These are phyloP conservation scores for Trichogramma evanescens DNA, from an alignment of 2,888 invertebrate genomes.

Conservation along the genomic window DNA sequence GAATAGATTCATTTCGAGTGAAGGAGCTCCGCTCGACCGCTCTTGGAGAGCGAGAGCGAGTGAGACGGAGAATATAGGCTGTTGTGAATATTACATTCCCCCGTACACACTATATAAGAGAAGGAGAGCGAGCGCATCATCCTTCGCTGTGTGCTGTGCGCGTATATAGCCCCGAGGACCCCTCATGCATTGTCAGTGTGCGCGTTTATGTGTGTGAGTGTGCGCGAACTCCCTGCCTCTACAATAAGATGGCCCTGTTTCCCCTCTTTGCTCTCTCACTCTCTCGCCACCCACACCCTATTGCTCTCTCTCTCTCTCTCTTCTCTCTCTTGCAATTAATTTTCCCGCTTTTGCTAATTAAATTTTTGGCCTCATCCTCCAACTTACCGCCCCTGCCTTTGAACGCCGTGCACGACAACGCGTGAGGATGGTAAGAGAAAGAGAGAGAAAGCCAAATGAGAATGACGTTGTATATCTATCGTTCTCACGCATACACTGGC, in stretches of 20 bases:
- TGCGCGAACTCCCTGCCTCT: slow-evolving; percentile 21
- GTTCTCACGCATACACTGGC: too few species aligned
- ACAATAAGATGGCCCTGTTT: slow-evolving; percentile 43
- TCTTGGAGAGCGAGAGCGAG: not conserved
- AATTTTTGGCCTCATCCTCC: slow-evolving; percentile 37
- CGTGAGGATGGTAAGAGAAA: too few species aligned
- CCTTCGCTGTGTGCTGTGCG: too few species aligned
- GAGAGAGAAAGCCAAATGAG: too few species aligned
- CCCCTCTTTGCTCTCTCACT: slow-evolving; percentile 45
- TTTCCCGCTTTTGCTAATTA: slow-evolving; percentile 45
- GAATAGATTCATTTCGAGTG: not conserved
- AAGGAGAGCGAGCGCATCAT: not conserved
- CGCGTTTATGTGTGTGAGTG: too few species aligned
- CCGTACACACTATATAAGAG: slow-evolving; percentile 33
- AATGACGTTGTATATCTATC: too few species aligned
- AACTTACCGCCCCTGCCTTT: not conserved
- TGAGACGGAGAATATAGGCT: slow-evolving; percentile 30
- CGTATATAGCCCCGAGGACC: too few species aligned
- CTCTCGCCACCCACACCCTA: slow-evolving; percentile 31
- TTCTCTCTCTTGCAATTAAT: slow-evolving; percentile 38
- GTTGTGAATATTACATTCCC: slow-evolving; percentile 47
- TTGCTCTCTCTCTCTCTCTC: not conserved
- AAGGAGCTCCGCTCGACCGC: not conserved
- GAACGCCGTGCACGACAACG: too few species aligned
- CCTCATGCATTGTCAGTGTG: too few species aligned